Evolutionary conservation across 2,113 vertebrate genomes (phyloP).

Genomic region (Oncorhynchus mykiss): DNA sequence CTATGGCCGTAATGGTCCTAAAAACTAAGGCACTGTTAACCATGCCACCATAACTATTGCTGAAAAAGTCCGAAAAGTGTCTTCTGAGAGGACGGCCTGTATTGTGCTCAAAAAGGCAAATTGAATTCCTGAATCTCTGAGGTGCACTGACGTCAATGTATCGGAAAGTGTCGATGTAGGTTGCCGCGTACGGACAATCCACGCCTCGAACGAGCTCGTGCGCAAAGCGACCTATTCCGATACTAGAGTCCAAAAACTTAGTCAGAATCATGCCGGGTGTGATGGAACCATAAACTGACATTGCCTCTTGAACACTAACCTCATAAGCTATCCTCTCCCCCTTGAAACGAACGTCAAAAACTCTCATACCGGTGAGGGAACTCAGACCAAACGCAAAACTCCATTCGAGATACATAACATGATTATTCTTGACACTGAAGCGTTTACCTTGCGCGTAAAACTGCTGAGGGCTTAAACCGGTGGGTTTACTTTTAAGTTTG

Average conservation of each 20-base stretch:
- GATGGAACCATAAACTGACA: slow-evolving; percentile 82
- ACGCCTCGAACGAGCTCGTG: slow-evolving; percentile 82
- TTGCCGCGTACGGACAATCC: slow-evolving; percentile 82
- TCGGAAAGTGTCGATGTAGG: slow-evolving; percentile 73
- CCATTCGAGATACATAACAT: slow-evolving; percentile 80
- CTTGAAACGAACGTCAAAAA: slow-evolving; percentile 80
- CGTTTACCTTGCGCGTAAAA: slow-evolving; percentile 75
- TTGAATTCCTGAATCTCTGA: slow-evolving; percentile 67
- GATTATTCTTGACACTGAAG: slow-evolving; percentile 76
- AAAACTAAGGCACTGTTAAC: slow-evolving; percentile 81
- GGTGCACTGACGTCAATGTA: slow-evolving; percentile 65
- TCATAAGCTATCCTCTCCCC: slow-evolving; percentile 82
- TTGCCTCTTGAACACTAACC: slow-evolving; percentile 85
- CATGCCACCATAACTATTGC: slow-evolving; percentile 79
- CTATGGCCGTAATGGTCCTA: slow-evolving; percentile 80
- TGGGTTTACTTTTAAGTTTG: slow-evolving; percentile 50
- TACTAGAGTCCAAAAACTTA: slow-evolving; percentile 84
- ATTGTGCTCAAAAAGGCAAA: slow-evolving; percentile 90
- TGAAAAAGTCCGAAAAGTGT: slow-evolving; percentile 80
- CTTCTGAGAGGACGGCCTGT: slow-evolving; percentile 81
- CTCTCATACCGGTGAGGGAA: slow-evolving; percentile 77
- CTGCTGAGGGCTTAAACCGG: slow-evolving; percentile 72
- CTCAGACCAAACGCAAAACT: slow-evolving; percentile 86
- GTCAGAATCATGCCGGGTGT: slow-evolving; percentile 80
- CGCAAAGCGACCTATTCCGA: slow-evolving; percentile 80